Conservation (phyloP, 2,797 vertebrate genomes). For the Eospalax fontanierii region DNA sequence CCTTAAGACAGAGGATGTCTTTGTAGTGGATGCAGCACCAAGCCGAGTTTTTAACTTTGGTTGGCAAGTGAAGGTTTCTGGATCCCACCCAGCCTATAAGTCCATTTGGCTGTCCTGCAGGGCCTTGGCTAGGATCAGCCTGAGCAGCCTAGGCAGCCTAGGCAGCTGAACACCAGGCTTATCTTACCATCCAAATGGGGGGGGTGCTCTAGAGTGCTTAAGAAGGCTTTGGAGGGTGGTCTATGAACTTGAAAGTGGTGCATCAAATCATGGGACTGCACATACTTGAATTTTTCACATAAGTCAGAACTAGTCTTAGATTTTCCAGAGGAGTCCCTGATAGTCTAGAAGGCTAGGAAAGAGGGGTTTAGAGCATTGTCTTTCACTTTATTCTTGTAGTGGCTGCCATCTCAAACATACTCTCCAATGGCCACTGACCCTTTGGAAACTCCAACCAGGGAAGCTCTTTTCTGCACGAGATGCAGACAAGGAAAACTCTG, state of each 20-base stretch:
- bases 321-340: conserved; percentile 33
- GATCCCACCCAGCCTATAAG: conserved; percentile 82
- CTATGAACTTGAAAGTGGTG: conserved; percentile 23
- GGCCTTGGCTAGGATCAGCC: conserved; percentile 81
- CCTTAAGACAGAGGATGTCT: conserved; percentile 63
- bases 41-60: conserved; percentile 86
- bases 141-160: neutral
- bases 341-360: conserved; percentile 28
- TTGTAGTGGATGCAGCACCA: conserved; percentile 83
- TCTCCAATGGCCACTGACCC: neutral
- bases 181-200: conserved; percentile 50
- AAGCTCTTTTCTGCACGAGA: conserved; percentile 1
- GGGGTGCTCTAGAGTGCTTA: neutral
- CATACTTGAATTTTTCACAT: conserved; percentile 13
- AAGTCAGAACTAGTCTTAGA: conserved; percentile 26
- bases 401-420: neutral
- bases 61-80: conserved; percentile 86
- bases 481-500: neutral
- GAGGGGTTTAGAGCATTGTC: neutral
- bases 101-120: conserved; percentile 81
- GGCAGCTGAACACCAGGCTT: neutral
- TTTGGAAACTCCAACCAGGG: neutral
- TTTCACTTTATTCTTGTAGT: conserved; percentile 57
- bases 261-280: neutral
- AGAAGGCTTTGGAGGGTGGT: neutral